Conservation (phyloP, 2,888 invertebrate species). For the Isoperla grammatica region DNA sequence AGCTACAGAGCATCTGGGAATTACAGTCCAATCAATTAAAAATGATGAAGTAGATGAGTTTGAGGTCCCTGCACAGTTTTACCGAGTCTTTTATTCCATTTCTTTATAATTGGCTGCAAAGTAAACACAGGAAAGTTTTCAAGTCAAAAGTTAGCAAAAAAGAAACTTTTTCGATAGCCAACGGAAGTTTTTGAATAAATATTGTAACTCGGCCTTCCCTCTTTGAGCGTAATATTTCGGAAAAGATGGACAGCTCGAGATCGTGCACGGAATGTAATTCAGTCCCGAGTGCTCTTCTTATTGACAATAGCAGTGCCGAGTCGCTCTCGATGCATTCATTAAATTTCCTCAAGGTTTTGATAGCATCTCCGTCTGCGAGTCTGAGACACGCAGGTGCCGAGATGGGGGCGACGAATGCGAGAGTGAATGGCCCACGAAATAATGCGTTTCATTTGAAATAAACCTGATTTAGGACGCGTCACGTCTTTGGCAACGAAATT, state of each 20-base stretch:
- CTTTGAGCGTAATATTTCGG: background rate
- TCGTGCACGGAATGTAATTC: conserved; percentile 19
- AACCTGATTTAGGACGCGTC: conserved; percentile 1
- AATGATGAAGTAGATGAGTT: too few relatives aligned
- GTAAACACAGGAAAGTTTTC: conserved; percentile 11
- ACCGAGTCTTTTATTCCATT: too few relatives aligned
- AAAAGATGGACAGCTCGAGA: conserved; percentile 14
- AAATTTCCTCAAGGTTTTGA: background rate
- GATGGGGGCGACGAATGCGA: background rate
- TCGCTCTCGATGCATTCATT: conserved; percentile 11
- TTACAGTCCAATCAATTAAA: too few relatives aligned
- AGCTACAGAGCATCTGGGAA: too few relatives aligned
- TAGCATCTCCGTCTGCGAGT: background rate
- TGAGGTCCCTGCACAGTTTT: too few relatives aligned
- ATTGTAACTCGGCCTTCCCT: conserved; percentile 13
- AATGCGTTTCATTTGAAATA: background rate
- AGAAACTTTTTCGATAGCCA: background rate
- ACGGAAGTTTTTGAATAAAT: conserved; percentile 18
- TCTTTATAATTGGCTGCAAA: conserved; percentile 9
- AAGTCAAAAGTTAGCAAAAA: background rate
- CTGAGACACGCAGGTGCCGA: background rate
- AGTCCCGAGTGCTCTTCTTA: background rate
- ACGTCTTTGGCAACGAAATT: background rate
- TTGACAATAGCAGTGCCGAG: background rate
- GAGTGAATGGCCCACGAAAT: background rate